Conservation (phyloP, 2,888 invertebrate species). For the Apotomis capreana region DNA sequence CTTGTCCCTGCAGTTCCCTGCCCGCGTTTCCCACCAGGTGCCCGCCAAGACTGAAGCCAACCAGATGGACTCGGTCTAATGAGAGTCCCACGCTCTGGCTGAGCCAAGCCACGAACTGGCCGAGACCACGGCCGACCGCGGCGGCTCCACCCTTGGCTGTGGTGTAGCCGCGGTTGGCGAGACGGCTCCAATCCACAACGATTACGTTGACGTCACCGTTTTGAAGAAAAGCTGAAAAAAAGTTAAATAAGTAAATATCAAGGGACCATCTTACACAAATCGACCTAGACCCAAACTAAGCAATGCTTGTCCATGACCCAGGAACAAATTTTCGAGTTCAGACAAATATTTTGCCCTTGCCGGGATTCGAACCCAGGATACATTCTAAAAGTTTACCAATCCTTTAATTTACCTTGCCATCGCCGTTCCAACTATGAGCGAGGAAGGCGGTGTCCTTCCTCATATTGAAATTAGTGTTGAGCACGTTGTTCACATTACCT, state of each 20-base stretch:
- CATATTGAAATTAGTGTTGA: slow-evolving; percentile 54
- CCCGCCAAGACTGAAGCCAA: slow-evolving; percentile 76
- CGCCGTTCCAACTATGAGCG: slow-evolving; percentile 68
- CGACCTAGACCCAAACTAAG: too few species aligned
- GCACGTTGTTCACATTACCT: slow-evolving; percentile 50
- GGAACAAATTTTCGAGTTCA: too few species aligned
- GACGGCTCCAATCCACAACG: slow-evolving; percentile 69
- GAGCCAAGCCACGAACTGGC: slow-evolving; percentile 62
- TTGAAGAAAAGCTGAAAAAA: slow-evolving; percentile 60
- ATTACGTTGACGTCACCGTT: slow-evolving; percentile 68
- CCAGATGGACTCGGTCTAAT: slow-evolving; percentile 64
- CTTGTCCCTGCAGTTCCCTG: slow-evolving; percentile 55
- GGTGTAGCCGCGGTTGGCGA: slow-evolving; percentile 65
- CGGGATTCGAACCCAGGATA: too few species aligned
- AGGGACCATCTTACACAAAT: too few species aligned
- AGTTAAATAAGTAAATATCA: not conserved
- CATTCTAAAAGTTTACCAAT: too few species aligned
- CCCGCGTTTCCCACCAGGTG: slow-evolving; percentile 72
- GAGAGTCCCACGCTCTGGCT: slow-evolving; percentile 51
- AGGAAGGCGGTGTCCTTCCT: slow-evolving; percentile 59
- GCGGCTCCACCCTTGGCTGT: slow-evolving; percentile 61
- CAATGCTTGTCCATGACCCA: too few species aligned
- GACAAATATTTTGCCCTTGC: too few species aligned
- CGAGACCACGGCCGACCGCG: slow-evolving; percentile 58
- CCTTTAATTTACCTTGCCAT: slow-evolving; percentile 46